phyloP scores from a whole-genome alignment of 2,888 invertebrate genomes.

The Elegia similella region DNA sequence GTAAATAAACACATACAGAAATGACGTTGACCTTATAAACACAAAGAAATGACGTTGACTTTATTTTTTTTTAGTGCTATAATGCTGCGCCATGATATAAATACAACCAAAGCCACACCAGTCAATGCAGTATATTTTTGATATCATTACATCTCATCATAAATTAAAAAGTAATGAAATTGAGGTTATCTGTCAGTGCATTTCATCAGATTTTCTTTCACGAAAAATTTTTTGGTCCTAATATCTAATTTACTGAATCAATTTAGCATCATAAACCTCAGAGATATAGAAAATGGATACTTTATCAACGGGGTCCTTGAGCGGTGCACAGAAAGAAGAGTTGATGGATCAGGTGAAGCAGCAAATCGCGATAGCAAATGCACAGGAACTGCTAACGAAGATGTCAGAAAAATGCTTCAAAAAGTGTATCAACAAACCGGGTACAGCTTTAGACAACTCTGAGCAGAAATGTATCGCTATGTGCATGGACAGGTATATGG shows the following conservation, averaged over 20 bases:
- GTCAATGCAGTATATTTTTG: background rate
- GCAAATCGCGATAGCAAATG: conserved; percentile 96
- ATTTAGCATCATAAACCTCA: background rate
- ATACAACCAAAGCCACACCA: background rate
- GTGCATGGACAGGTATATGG: conserved; percentile 99
- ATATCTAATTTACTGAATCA: background rate
- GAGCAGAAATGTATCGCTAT: conserved; percentile 98
- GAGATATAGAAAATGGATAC: conserved; percentile 77
- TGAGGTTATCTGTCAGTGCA: conserved; percentile 45
- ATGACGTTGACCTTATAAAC: background rate
- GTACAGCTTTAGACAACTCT: conserved; percentile 92
- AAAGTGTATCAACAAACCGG: conserved; percentile 96
- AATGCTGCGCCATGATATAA: background rate
- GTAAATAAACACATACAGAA: too few relatives aligned
- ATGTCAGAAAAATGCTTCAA: conserved; percentile 98
- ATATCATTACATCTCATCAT: conserved; percentile 16
- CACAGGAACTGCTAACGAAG: conserved; percentile 96
- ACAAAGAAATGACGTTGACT: background rate
- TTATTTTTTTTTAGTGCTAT: background rate
- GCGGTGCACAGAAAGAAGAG: conserved; percentile 89
- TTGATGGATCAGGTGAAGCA: conserved; percentile 97
- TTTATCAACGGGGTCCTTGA: conserved; percentile 78
- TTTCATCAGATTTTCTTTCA: conserved; percentile 9
- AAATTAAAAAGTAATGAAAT: conserved; percentile 28
- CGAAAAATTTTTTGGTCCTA: background rate